Evolutionary conservation across 2,113 vertebrate genomes (phyloP), one percentile per base, ranked within the genome.

Genomic region (Pitta sordida): DNA sequence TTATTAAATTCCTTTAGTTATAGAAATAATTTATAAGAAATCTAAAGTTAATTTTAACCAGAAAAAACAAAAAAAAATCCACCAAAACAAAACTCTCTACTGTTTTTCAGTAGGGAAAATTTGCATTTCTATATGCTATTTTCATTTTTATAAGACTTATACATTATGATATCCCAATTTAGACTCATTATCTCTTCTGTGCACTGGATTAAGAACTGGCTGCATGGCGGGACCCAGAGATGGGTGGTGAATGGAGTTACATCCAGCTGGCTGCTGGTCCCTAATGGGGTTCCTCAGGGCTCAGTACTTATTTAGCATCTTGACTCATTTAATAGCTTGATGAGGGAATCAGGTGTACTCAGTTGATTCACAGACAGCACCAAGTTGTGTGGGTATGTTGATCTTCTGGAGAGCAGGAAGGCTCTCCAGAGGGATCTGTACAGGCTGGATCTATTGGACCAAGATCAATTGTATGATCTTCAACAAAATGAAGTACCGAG

Each of bases 371-470:
- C 18, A n/a, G 49, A 64, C 13, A 37, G 10, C 29, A 10, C n/a
- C 13, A 46, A n/a, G 7, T 15, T 39, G 39, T 11, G 14, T 2
- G 3, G 14, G 10, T 7, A 2, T 11, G 4, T 46, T 41, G n/a
- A 34, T 39, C 34, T 74, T 23, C 19, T 19, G n/a, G 51, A 37
- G 34, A 23, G 8, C 8, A 29, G 19, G 15, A 74, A 64, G 34
- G 19, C 6, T 46, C 14, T 48, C 3, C 23, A 55, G 10, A 39
- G 18, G 49, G 27, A 46, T 39, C 14, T n/a, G 22, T 7, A n/a
- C 39, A 73, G 14, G 29, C 22, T 64, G 41, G 22, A 55, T 46
- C 34, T 37, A 21, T 43, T 56, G 49, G 20, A 14, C 22, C 44
- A n/a, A 73, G n/a, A 22, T 17, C n/a, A 53, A 1, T 9, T 17